Evolutionary conservation across 2,797 vertebrate species (phyloP).

Genomic region (Schizopygopsis pylzovi): DNA sequence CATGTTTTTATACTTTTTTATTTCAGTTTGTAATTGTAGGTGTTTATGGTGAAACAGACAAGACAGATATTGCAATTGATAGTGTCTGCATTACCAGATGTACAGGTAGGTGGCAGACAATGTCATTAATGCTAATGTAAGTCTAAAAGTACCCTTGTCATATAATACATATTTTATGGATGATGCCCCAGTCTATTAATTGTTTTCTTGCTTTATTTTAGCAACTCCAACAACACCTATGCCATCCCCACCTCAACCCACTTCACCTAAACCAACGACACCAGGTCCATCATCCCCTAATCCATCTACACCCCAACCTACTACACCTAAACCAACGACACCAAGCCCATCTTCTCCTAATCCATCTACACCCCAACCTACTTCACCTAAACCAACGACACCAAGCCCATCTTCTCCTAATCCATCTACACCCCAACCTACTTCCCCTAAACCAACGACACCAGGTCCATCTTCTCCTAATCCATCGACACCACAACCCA

Average conservation of each 20-base stretch:
- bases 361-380: constrained; percentile 7
- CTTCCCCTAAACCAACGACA: constrained; percentile 45
- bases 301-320: not conserved
- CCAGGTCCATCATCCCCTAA: not conserved
- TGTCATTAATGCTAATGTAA: not conserved
- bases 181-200: not conserved
- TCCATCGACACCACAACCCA: constrained; percentile 4
- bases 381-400: constrained; percentile 46
- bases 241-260: constrained; percentile 45
- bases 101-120: constrained; percentile 69
- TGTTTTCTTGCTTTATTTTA: constrained; percentile 31
- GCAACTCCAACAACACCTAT: constrained; percentile 35
- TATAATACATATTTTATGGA: not conserved
- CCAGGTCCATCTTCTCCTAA: constrained; percentile 15
- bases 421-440: constrained; percentile 23
- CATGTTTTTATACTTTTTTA: not conserved
- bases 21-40: constrained; percentile 83
- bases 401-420: constrained; percentile 1
- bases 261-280: constrained; percentile 35
- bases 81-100: constrained; percentile 78
- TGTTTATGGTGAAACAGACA: constrained; percentile 70
- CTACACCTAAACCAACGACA: constrained; percentile 18
- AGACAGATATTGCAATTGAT: constrained; percentile 84
- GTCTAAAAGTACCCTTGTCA: not conserved
- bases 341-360: constrained; percentile 45